Evolutionary conservation across 1,140 invertebrate species (phyloP).

Genomic region (Cyrtorhinus lividipennis): DNA sequence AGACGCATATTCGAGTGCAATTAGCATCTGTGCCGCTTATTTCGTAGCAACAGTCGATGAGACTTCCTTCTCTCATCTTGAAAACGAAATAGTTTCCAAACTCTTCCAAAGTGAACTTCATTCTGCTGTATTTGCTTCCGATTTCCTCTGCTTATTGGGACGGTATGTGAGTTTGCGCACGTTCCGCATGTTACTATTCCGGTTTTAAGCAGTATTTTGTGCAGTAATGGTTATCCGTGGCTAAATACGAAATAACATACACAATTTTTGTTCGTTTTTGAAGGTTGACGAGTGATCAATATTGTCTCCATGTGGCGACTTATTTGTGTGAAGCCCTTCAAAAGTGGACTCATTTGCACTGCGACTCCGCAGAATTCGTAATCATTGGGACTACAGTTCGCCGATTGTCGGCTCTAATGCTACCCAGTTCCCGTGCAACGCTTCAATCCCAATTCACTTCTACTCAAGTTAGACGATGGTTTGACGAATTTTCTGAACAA

Average conservation of each 20-base stretch:
- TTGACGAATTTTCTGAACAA: too few species aligned
- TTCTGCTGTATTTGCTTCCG: not conserved
- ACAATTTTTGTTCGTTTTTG: too few species aligned
- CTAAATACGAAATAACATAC: too few species aligned
- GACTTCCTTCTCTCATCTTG: not conserved
- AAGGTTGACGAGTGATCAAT: not conserved
- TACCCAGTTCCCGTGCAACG: not conserved
- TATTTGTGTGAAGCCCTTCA: not conserved
- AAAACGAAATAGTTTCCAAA: not conserved
- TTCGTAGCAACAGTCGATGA: not conserved
- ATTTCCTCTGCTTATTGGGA: not conserved
- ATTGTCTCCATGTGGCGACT: not conserved
- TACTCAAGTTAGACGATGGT: too few species aligned
- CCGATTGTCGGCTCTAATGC: not conserved
- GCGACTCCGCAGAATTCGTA: not conserved
- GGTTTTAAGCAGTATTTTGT: too few species aligned
- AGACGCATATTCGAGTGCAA: not conserved
- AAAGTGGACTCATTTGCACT: not conserved
- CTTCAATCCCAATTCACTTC: too few species aligned
- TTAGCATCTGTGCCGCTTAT: not conserved
- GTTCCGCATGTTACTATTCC: too few species aligned
- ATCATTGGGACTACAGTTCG: not conserved
- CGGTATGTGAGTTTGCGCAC: too few species aligned
- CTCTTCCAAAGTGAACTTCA: not conserved
- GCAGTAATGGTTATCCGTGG: too few species aligned